Base-by-base conservation (phyloP, 2,113 vertebrate genomes). In the Ciconia stormi region DNA sequence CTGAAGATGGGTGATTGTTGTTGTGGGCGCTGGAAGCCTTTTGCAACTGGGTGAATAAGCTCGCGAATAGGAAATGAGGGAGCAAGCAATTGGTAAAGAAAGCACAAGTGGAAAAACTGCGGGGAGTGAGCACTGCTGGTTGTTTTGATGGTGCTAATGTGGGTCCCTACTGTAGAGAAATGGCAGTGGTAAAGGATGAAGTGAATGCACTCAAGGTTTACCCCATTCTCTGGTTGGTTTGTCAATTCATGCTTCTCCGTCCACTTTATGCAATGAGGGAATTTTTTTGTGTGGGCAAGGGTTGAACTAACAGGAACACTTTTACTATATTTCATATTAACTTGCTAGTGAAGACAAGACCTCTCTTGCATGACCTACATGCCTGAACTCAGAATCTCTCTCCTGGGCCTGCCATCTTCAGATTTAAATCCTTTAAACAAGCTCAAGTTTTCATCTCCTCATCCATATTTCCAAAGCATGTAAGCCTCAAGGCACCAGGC, bases 341-440 rank as follows among this genome's bases (percentile, higher is more conserved):
- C 92, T 97, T 76, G 65, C 61, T 92, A 53, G 86, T 74, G 89
- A 95, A 92, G 88, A 96, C 96, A 96, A 97, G 92, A 89, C 83
- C 16, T 92, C 77, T 94, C 94, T 95, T 94, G 89, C 95, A 78
- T 76, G 80, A 91, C 86, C 76, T 93, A 67, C 92, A 87, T 95
- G 95, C 94, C 89, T 94, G 91, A 94, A 85, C 83, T 92, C 69
- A 95, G 89, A 95, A 95, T 90, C 86, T 77, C 77, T 95, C 89
- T 96, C 95, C 72, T 87, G 91, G 89, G 83, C 73, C 86, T 97
- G 92, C 86, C 96, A 96, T 95, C 94, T 96, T 96, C 91, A 95
- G 86, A 91, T 96, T 97, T 95, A 97, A 93, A 95, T 76, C 89
- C 89, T 93, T 92, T 89, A 93, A 95, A 95, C 92, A 95, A 95